Percentiles rank a stretch among this genome's conserved stretches.
Evolutionary conservation across 2,888 invertebrate species (phyloP).

Genomic region (Sialis lutaria): DNA sequence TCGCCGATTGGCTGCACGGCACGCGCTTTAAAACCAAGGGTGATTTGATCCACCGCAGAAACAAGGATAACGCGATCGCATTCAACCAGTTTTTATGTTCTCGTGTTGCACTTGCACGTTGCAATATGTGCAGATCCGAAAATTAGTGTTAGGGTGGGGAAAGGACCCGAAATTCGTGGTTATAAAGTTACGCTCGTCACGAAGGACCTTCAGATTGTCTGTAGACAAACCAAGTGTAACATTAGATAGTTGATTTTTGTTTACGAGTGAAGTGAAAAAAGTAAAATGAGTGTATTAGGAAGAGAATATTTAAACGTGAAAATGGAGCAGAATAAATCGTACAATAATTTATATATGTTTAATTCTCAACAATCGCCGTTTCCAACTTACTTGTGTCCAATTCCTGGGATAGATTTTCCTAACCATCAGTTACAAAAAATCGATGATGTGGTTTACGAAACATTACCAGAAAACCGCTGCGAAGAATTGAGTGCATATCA

Average conservation of each 20-base stretch:
- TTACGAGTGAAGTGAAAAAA: too few relatives aligned
- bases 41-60: not conserved
- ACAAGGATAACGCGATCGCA: not conserved
- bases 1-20: slow-evolving; percentile 19
- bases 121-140: slow-evolving; percentile 9
- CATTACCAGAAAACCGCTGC: not conserved
- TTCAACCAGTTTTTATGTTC: slow-evolving; percentile 2
- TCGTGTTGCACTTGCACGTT: slow-evolving; percentile 13
- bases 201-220: slow-evolving; percentile 3
- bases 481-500: not conserved
- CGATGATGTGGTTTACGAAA: not conserved
- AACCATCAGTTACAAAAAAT: not conserved
- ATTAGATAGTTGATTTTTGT: too few relatives aligned
- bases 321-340: slow-evolving; percentile 17
- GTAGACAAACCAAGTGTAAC: too few relatives aligned
- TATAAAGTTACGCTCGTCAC: slow-evolving; percentile 20
- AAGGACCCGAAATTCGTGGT: slow-evolving; percentile 13
- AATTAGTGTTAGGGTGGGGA: slow-evolving; percentile 8
- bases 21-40: slow-evolving; percentile 15
- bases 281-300: too few relatives aligned
- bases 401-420: not conserved
- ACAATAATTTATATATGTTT: slow-evolving; percentile 20
- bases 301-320: too few relatives aligned
- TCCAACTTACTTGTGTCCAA: not conserved
- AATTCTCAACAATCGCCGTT: slow-evolving; percentile 8